Conservation (phyloP, 2,888 invertebrate genomes). For the Bombyx huttoni region DNA sequence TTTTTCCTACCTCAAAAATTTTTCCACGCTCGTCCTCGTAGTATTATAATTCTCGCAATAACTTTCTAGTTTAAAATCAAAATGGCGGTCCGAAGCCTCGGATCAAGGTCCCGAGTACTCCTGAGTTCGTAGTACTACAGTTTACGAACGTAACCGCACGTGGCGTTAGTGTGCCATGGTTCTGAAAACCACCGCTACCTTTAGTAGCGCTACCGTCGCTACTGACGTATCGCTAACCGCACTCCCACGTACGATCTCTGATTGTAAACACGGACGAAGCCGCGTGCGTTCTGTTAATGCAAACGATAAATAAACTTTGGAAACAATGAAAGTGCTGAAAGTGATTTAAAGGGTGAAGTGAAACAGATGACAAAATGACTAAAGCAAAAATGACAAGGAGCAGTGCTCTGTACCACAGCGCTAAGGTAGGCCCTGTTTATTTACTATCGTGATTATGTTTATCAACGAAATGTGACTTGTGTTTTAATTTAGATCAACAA, state of each 20-base stretch:
- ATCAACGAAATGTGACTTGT: neutral
- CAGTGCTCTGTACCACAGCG: constrained; percentile 81
- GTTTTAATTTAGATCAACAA: neutral
- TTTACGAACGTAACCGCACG: constrained; percentile 32
- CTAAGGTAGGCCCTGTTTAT: constrained; percentile 74
- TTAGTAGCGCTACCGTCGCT: constrained; percentile 37
- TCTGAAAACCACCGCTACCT: constrained; percentile 40
- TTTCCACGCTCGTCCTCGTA: neutral
- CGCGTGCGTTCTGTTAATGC: constrained; percentile 37
- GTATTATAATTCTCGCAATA: neutral
- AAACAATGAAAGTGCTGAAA: constrained; percentile 37
- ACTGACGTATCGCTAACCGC: constrained; percentile 34
- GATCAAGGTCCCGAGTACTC: constrained; percentile 10
- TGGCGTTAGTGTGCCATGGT: constrained; percentile 40
- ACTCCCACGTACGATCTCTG: constrained; percentile 61
- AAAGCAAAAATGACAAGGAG: constrained; percentile 71
- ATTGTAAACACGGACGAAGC: constrained; percentile 53
- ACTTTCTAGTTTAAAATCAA: constrained; percentile 29
- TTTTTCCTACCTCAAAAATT: too few species aligned
- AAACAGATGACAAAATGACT: constrained; percentile 53
- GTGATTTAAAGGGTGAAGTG: constrained; percentile 42
- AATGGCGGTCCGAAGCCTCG: constrained; percentile 47
- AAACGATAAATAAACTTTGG: constrained; percentile 29
- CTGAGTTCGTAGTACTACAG: constrained; percentile 19
- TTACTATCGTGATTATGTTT: constrained; percentile 5